These are phyloP conservation scores for Gryllus longicercus DNA, from an alignment of 2,888 invertebrate genomes.

Conservation along the genomic window DNA sequence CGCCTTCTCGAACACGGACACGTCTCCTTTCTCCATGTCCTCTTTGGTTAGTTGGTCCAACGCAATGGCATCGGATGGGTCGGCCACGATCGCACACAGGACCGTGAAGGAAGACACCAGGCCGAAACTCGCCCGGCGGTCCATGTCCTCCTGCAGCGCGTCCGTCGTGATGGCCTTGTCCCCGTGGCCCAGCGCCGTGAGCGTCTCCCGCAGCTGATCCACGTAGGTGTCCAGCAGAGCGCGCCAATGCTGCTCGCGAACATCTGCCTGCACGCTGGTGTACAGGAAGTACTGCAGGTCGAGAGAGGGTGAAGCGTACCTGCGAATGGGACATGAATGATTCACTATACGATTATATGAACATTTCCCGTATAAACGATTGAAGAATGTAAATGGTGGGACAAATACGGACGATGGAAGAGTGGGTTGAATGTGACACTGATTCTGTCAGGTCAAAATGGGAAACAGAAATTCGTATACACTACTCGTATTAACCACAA, in stretches of 20 bases:
- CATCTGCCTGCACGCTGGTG: slow-evolving; percentile 30
- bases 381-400: too few species aligned
- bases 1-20: slow-evolving; percentile 22
- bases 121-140: slow-evolving; percentile 34
- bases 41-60: slow-evolving; percentile 23
- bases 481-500: too few species aligned
- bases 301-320: slow-evolving; percentile 35
- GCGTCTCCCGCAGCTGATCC: slow-evolving; percentile 25
- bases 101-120: slow-evolving; percentile 29
- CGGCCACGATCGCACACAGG: slow-evolving; percentile 33
- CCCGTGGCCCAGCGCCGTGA: slow-evolving; percentile 21
- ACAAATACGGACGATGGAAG: too few species aligned
- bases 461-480: too few species aligned
- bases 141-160: slow-evolving; percentile 35
- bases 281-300: slow-evolving; percentile 37
- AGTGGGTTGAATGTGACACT: too few species aligned
- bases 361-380: too few species aligned
- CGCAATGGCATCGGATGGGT: slow-evolving; percentile 28
- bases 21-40: slow-evolving; percentile 11
- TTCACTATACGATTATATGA: too few species aligned
- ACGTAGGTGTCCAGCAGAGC: slow-evolving; percentile 34
- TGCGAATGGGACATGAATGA: background rate
- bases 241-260: slow-evolving; percentile 29
- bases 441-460: too few species aligned
- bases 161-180: slow-evolving; percentile 31